Percentiles rank a stretch among this genome's conserved stretches.
These are phyloP conservation scores for Falco punctatus DNA, from an alignment of 2,113 vertebrate species.

Conservation along the genomic window DNA sequence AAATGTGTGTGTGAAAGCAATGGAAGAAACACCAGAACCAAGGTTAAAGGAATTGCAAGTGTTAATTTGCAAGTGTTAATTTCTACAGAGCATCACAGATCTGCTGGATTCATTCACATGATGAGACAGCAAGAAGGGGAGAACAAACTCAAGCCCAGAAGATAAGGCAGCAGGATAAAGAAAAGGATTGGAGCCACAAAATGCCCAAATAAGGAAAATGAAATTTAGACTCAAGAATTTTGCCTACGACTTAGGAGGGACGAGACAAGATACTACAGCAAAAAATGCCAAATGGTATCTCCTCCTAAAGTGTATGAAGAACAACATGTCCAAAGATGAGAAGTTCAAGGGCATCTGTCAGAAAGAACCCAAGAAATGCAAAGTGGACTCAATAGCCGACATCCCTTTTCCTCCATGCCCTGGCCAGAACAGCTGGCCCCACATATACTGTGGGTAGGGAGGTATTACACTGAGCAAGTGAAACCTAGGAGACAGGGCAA, in stretches of 20 bases:
- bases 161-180: neutral
- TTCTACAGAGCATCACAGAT: neutral
- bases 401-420: neutral
- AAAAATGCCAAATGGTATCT: neutral
- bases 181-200: neutral
- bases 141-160: neutral
- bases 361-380: neutral
- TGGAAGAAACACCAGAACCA: neutral
- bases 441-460: fast-evolving
- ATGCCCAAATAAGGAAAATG: neutral
- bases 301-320: neutral
- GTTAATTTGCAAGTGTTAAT: neutral
- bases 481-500: neutral
- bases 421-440: neutral
- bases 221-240: neutral
- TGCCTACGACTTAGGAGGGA: neutral
- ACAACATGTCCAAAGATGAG: neutral
- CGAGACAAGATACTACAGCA: neutral
- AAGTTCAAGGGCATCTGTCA: neutral
- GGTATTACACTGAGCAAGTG: neutral
- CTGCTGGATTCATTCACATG: neutral
- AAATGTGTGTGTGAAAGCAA: neutral
- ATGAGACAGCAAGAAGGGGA: neutral
- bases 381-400: neutral
- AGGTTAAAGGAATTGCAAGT: neutral